Evolutionary conservation across 2,888 invertebrate species (phyloP), one percentile per base, ranked within the genome.

Genomic region (Catotricha subobsoleta): DNA sequence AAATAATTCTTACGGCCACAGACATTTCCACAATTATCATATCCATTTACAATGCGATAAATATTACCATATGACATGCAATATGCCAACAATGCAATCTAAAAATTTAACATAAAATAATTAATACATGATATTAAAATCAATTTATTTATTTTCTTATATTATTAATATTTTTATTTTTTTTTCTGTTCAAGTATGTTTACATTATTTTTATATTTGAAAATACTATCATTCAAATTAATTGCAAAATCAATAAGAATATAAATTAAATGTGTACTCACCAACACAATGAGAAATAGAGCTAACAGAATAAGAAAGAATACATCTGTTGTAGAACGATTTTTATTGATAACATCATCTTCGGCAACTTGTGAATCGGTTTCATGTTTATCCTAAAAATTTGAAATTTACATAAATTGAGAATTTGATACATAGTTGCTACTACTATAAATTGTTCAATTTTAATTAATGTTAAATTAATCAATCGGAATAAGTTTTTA

Each of bases 11-110:
- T 54, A 6, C 40, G 44, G 2, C 75, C 76, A 51, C 78, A 78
- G n/a, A 74, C 59, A 51, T 74, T 71, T 3, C 69, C 75, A 50
- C 72, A 74, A 48, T 69, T 66, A 50, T 78, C 76, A 50, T 71
- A 71, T 8, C 76, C 77, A 49, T 71, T 67, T 31, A 73, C 55
- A 18, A 75, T 58, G 15, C 76, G 62, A 48, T 64, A 64, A 21
- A 72, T 61, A 52, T 76, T 69, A 1, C 74, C 74, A 47, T 69
- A 57, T 30, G 49, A 50, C 41, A 67, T 47, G 52, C 71, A 66
- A 46, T 65, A 65, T 2, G 52, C 57, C 46, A 67, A 49, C 34
- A 61, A 51, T 18, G 48, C 55, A 42, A 60, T 46, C 65, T 44
- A 51, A 48, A 47, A 12, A 35, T n/a, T 3, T 5, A 3, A 33